phyloP scores from a whole-genome alignment of 1,140 invertebrate genomes.

The Lasioglossum albipes region DNA sequence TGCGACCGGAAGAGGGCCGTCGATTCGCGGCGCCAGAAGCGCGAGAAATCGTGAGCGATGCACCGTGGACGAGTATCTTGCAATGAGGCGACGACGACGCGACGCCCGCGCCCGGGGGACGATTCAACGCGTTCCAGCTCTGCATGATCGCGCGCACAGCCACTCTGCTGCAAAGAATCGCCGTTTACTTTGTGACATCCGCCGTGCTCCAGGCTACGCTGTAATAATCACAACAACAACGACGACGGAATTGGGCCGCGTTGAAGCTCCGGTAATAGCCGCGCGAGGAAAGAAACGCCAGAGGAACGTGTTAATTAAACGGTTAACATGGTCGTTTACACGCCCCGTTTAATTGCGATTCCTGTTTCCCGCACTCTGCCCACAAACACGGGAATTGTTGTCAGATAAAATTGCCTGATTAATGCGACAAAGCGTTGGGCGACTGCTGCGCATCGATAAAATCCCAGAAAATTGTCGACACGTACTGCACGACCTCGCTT shows the following conservation, averaged over 20 bases:
- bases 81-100: neutral
- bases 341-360: constrained; percentile 14
- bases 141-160: neutral
- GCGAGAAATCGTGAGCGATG: neutral
- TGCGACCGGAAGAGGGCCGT: no score
- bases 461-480: no score
- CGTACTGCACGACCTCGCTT: no score
- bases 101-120: no score
- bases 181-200: constrained; percentile 10
- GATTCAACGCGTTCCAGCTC: neutral
- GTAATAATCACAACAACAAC: neutral
- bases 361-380: neutral
- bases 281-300: neutral
- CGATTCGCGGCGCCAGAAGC: no score
- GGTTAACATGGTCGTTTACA: constrained; percentile 1
- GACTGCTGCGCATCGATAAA: no score
- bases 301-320: neutral
- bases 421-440: no score
- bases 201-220: no score
- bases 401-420: no score
- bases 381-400: no score
- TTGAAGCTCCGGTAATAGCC: neutral
- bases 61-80: neutral
- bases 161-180: neutral
- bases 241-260: neutral